Conservation (phyloP, 2,113 vertebrate genomes). For the Cyprinodon tularosa region DNA sequence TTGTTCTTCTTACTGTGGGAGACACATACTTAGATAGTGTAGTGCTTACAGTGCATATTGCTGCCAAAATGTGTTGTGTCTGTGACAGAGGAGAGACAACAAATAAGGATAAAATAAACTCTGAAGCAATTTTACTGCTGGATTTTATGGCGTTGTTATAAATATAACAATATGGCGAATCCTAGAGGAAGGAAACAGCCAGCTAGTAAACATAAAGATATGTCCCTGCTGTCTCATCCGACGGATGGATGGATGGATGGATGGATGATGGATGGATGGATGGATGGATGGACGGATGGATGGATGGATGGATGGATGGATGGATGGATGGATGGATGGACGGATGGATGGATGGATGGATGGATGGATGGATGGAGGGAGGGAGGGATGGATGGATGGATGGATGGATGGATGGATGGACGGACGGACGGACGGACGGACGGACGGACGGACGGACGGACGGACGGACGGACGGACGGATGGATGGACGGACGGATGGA, state of each 20-base stretch:
- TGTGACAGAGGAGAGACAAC: constrained; percentile 1
- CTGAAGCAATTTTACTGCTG: constrained; percentile 7
- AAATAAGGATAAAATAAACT: background rate
- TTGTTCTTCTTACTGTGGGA: background rate
- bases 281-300: background rate
- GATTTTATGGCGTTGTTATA: constrained; percentile 1
- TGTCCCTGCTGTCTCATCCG: background rate
- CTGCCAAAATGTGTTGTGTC: constrained; percentile 2
- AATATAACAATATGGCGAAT: background rate
- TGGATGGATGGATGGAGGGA: background rate
- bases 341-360: background rate
- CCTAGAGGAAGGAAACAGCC: background rate
- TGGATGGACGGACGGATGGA: too few relatives aligned
- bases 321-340: background rate
- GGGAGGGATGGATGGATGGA: too few relatives aligned
- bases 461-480: too few relatives aligned
- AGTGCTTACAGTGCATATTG: background rate
- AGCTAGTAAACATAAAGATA: constrained; percentile 3
- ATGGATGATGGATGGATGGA: background rate
- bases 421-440: too few relatives aligned
- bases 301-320: background rate
- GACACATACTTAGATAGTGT: constrained; percentile 6
- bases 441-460: too few relatives aligned
- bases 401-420: background rate
- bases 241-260: background rate